phyloP scores from a whole-genome alignment of 2,888 invertebrate genomes.

The Atherix ibis region DNA sequence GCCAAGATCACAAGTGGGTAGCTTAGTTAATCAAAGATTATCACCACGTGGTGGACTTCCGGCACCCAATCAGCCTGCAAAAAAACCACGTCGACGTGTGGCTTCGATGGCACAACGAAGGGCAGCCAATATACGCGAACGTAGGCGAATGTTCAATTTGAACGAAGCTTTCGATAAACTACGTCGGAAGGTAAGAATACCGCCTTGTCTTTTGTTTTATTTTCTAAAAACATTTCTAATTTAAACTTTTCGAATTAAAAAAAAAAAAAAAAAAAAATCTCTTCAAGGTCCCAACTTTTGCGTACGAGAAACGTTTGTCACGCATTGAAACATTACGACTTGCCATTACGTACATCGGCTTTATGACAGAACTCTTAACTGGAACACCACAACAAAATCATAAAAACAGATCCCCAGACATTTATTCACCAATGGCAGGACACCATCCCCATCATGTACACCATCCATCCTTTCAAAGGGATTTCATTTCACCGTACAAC shows the following conservation, averaged over 20 bases:
- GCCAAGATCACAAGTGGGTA: conserved; percentile 41
- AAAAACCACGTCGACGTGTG: conserved; percentile 73
- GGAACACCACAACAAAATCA: conserved; percentile 39
- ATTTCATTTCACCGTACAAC: conserved; percentile 31
- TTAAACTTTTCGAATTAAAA: background rate
- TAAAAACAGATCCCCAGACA: conserved; percentile 24
- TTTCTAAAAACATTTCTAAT: background rate
- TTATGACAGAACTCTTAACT: conserved; percentile 81
- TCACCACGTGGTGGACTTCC: conserved; percentile 19
- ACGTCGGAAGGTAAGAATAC: conserved; percentile 56
- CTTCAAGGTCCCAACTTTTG: conserved; percentile 81
- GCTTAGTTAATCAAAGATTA: conserved; percentile 29
- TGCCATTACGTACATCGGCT: conserved; percentile 92
- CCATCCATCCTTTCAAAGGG: conserved; percentile 30
- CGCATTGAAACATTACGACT: conserved; percentile 87
- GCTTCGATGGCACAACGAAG: conserved; percentile 81
- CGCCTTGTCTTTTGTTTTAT: background rate
- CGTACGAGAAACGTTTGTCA: conserved; percentile 88
- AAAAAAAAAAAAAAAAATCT: too few species aligned
- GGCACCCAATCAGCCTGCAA: conserved; percentile 34
- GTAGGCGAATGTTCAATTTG: conserved; percentile 86
- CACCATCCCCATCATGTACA: conserved; percentile 30
- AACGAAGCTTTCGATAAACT: conserved; percentile 92
- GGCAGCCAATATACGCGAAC: conserved; percentile 84
- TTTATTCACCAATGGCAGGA: conserved; percentile 24